Conservation (phyloP, 2,888 invertebrate genomes). For the Plebejus anna region DNA sequence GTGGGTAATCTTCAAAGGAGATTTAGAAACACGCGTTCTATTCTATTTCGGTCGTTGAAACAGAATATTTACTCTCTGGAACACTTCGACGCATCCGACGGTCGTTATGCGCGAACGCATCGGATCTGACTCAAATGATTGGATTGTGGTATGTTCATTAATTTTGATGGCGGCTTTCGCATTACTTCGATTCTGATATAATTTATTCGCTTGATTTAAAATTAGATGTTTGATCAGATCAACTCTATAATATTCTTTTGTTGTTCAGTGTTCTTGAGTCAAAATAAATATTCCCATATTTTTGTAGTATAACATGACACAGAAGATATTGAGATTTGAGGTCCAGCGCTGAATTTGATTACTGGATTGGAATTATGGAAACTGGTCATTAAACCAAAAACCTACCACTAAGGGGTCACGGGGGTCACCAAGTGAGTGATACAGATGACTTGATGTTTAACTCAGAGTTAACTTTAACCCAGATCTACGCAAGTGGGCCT, state of each 20-base stretch:
- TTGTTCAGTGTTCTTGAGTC: background rate
- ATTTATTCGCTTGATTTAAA: conserved; percentile 34
- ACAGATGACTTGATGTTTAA: too few relatives aligned
- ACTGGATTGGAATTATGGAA: too few relatives aligned
- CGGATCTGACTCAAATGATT: conserved; percentile 72
- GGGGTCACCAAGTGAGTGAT: too few relatives aligned
- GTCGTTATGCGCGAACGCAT: conserved; percentile 75
- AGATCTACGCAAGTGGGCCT: too few relatives aligned
- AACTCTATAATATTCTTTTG: background rate
- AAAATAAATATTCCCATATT: too few relatives aligned
- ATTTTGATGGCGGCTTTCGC: conserved; percentile 50
- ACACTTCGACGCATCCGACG: conserved; percentile 79
- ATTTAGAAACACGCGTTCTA: conserved; percentile 79
- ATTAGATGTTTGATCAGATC: background rate
- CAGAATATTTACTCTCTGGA: conserved; percentile 79
- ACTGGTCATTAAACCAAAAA: too few relatives aligned
- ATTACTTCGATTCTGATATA: conserved; percentile 39
- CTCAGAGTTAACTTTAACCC: too few relatives aligned
- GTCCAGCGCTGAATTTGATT: too few relatives aligned
- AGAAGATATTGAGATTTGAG: too few relatives aligned
- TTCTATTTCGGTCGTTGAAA: conserved; percentile 77
- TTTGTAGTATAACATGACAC: too few relatives aligned
- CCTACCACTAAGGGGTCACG: too few relatives aligned
- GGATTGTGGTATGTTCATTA: conserved; percentile 64
- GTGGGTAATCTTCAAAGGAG: conserved; percentile 80